Evolutionary conservation across 2,888 invertebrate species (phyloP), one percentile per base, ranked within the genome.

Genomic region (Digitonthophagus gazella): DNA sequence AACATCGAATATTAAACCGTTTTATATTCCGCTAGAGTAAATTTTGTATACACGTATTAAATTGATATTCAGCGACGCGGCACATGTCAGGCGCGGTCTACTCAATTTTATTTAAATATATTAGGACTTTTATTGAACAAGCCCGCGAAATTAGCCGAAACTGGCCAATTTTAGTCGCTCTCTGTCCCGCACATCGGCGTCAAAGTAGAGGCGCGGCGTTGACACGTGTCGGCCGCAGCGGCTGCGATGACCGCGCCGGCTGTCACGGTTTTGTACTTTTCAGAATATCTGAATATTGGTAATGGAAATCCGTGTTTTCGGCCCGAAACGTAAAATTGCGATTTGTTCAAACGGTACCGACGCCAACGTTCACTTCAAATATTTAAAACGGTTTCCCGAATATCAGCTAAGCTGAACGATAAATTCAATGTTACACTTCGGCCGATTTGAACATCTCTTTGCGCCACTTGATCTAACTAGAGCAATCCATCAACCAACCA

Each of bases 261-360:
- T 61, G 61, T 61, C 61, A 61, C 61, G 61, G 61, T 61, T 61
- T 61, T 61, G 61, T 61, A 61, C 61, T 61, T 61, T 61, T 61
- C 61, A 61, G 61, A 61, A 61, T 61, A 61, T 61, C 61, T 61
- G 61, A 61, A 61, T 61, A 61, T 61, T 61, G 73, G 75, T 76
- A 77, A 76, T 76, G 76, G 76, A 77, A 75, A 76, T 74, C 70
- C 75, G 72, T 77, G 77, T 76, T 76, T 76, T 73, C 67, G 73
- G 71, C 65, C 66, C 66, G 56, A 69, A 69, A 69, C 64, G 69
- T 65, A 71, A 71, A 72, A 69, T 68, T 71, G 68, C 66, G 71
- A 71, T 67, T 67, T 71, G 70, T 72, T 71, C 15, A 61, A 61
- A 61, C 16, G 14, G 61, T n/a, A 18, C 61, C 61, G 65, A n/a